Evolutionary conservation across 2,797 vertebrate genomes (phyloP).

Genomic region (Miichthys miiuy): DNA sequence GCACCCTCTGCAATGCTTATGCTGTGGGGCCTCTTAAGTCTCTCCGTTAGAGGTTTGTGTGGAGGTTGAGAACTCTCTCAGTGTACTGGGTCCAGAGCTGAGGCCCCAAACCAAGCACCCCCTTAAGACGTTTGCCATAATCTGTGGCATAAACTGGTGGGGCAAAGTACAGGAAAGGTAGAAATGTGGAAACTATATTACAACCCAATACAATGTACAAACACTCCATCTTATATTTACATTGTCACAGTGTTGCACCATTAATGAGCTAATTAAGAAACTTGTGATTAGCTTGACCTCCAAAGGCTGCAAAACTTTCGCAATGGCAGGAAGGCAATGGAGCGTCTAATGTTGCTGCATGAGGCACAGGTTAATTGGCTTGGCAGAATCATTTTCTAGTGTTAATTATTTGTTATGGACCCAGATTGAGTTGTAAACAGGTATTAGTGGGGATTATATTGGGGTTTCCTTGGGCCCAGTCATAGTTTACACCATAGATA

Average conservation of each 20-base stretch:
- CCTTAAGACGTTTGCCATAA: constrained; percentile 34
- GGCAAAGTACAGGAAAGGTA: constrained; percentile 29
- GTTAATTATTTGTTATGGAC: constrained; percentile 74
- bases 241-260: constrained; percentile 14
- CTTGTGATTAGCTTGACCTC: constrained; percentile 65
- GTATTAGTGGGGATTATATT: constrained; percentile 70
- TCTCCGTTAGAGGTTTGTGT: neutral
- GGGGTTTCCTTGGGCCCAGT: constrained; percentile 57
- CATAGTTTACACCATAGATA: constrained; percentile 62
- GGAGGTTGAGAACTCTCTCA: neutral
- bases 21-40: constrained; percentile 25
- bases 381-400: constrained; percentile 62
- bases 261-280: constrained; percentile 63
- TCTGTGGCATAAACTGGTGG: constrained; percentile 36
- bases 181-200: constrained; percentile 58
- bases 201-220: constrained; percentile 22
- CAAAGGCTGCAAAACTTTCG: constrained; percentile 53
- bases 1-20: neutral
- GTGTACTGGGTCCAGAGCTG: neutral
- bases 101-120: constrained; percentile 1
- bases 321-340: constrained; percentile 48
- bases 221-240: constrained; percentile 37
- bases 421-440: constrained; percentile 66
- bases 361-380: constrained; percentile 73
- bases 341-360: constrained; percentile 50